phyloP scores from a whole-genome alignment of 2,797 vertebrate species.

The Anomalospiza imberbis region DNA sequence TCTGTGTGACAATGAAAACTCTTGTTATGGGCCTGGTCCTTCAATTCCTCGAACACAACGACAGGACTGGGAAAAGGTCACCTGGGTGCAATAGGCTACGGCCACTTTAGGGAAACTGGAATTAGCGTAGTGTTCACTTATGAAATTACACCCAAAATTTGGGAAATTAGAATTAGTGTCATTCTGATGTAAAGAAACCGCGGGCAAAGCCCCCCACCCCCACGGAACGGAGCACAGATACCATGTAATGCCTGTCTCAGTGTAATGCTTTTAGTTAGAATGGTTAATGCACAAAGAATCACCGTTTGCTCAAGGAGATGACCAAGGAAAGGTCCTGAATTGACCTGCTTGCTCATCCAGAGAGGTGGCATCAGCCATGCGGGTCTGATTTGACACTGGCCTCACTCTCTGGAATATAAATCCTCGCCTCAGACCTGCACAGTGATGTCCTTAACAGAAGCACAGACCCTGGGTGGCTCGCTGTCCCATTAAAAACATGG shows the following conservation, averaged over 20 bases:
- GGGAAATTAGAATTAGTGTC: background rate
- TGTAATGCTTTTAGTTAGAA: background rate
- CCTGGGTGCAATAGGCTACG: background rate
- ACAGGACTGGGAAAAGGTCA: background rate
- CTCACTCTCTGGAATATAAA: background rate
- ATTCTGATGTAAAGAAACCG: background rate
- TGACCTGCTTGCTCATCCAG: background rate
- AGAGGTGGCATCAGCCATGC: background rate
- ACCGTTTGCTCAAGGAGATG: background rate
- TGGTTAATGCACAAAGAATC: background rate
- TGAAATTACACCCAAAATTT: background rate
- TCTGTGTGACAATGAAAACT: slow-evolving; percentile 13
- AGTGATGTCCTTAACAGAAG: background rate
- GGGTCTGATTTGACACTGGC: background rate
- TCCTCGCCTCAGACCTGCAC: background rate
- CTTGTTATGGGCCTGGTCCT: background rate
- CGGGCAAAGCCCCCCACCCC: background rate
- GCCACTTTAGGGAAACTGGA: background rate
- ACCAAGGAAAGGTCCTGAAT: background rate
- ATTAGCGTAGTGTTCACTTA: background rate
- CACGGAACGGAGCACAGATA: background rate
- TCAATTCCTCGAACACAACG: background rate
- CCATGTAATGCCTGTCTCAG: background rate
- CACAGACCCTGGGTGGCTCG: background rate
- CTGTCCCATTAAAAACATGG: no score